Evolutionary conservation across 2,113 vertebrate species (phyloP).

Genomic region (Pteronura brasiliensis): DNA sequence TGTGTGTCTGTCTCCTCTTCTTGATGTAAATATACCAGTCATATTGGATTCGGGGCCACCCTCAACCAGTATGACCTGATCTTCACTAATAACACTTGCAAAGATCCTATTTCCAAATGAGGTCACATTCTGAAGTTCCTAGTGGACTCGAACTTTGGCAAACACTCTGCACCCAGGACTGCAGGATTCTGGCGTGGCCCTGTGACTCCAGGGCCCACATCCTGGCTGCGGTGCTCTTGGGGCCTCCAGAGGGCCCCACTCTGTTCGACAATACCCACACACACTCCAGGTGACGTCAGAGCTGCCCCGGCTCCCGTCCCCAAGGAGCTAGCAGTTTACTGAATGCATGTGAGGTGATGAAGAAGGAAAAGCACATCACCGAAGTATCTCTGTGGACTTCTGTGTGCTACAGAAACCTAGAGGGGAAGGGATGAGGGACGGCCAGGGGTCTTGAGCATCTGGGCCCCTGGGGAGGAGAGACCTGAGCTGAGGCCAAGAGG

Average conservation of each 20-base stretch:
- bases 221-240: not conserved
- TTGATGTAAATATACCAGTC: not conserved
- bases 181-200: not conserved
- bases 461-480: not conserved
- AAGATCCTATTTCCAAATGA: not conserved
- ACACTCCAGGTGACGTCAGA: fast-evolving
- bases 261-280: fast-evolving
- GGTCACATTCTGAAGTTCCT: not conserved
- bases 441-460: not conserved
- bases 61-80: too few species aligned
- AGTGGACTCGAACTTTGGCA: not conserved
- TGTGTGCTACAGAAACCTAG: not conserved
- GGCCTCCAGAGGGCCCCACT: not conserved
- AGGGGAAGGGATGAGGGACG: fast-evolving
- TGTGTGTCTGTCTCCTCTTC: not conserved
- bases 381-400: not conserved
- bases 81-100: not conserved
- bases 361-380: not conserved
- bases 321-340: not conserved
- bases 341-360: not conserved
- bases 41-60: not conserved
- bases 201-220: not conserved
- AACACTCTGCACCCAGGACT: not conserved
- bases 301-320: not conserved
- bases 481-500: not conserved